phyloP scores from a whole-genome alignment of 2,888 invertebrate genomes.

The Toxonevra muliebris region DNA sequence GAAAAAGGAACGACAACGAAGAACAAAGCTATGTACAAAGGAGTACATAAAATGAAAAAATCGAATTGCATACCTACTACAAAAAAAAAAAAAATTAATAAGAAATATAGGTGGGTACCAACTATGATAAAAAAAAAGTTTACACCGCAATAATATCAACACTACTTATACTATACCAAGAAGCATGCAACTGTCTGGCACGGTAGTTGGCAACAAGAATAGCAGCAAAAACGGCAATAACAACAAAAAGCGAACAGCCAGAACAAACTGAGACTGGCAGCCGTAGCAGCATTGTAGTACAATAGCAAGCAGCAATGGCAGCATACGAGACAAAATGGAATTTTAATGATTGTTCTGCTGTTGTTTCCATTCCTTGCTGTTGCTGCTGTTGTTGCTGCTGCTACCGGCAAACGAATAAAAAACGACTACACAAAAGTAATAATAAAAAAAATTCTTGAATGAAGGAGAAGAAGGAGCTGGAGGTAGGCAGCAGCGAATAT shows the following conservation, averaged over 20 bases:
- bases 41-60: neutral
- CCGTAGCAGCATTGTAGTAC: no score
- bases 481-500: neutral
- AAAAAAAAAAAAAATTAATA: neutral
- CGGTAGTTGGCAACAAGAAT: conserved; percentile 31
- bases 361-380: neutral
- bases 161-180: conserved; percentile 22
- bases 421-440: neutral
- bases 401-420: conserved; percentile 31
- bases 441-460: no score
- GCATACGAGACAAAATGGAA: conserved; percentile 49
- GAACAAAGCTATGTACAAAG: neutral
- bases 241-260: neutral
- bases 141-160: conserved; percentile 40
- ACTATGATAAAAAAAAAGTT: conserved; percentile 26
- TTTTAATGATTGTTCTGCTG: conserved; percentile 48
- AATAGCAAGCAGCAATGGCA: conserved; percentile 16
- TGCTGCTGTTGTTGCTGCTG: conserved; percentile 21
- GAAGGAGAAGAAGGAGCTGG: conserved; percentile 25
- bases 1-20: neutral
- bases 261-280: no score
- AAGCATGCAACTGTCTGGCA: conserved; percentile 35
- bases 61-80: neutral
- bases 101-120: neutral
- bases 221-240: conserved; percentile 22